A percentile compares a stretch with the other conserved stretches of the same genome.
phyloP scores from a whole-genome alignment of 2,113 vertebrate genomes.

The Naja naja region DNA sequence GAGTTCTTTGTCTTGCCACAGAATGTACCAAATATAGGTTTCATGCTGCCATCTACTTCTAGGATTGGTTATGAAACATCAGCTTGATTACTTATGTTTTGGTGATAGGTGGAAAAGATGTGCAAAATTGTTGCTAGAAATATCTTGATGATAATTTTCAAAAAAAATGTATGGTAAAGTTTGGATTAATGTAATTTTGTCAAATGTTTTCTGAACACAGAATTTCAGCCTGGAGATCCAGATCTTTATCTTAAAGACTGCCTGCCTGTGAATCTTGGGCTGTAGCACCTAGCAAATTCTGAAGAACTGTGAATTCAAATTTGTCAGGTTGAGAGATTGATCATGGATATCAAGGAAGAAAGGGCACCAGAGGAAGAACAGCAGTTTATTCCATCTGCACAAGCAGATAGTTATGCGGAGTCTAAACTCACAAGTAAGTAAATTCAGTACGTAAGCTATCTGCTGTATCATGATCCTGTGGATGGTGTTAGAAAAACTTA shows the following conservation, averaged over 20 bases:
- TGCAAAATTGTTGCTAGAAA: slow-evolving; percentile 58
- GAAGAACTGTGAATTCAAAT: slow-evolving; percentile 56
- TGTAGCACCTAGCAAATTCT: slow-evolving; percentile 37
- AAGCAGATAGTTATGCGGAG: slow-evolving; percentile 54
- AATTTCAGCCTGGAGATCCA: slow-evolving; percentile 57
- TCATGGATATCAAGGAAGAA: slow-evolving; percentile 81
- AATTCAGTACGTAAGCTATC: slow-evolving; percentile 57
- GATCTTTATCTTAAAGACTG: slow-evolving; percentile 57
- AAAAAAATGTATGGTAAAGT: slow-evolving; percentile 39
- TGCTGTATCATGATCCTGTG: neutral
- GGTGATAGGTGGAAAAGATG: slow-evolving; percentile 57
- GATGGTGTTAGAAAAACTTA: neutral
- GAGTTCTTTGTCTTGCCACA: neutral
- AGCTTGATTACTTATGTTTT: slow-evolving; percentile 12
- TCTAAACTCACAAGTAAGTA: slow-evolving; percentile 73
- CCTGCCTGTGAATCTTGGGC: slow-evolving; percentile 45
- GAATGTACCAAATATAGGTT: slow-evolving; percentile 25
- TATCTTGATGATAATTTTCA: slow-evolving; percentile 59
- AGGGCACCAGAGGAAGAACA: slow-evolving; percentile 64
- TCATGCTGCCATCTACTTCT: slow-evolving; percentile 50
- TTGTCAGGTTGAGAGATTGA: slow-evolving; percentile 45
- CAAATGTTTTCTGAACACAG: slow-evolving; percentile 61
- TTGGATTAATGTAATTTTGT: slow-evolving; percentile 27
- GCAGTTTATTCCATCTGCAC: slow-evolving; percentile 68
- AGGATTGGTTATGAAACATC: slow-evolving; percentile 39